phyloP scores from a whole-genome alignment of 2,797 vertebrate genomes.

The Bovichtus diacanthus region DNA sequence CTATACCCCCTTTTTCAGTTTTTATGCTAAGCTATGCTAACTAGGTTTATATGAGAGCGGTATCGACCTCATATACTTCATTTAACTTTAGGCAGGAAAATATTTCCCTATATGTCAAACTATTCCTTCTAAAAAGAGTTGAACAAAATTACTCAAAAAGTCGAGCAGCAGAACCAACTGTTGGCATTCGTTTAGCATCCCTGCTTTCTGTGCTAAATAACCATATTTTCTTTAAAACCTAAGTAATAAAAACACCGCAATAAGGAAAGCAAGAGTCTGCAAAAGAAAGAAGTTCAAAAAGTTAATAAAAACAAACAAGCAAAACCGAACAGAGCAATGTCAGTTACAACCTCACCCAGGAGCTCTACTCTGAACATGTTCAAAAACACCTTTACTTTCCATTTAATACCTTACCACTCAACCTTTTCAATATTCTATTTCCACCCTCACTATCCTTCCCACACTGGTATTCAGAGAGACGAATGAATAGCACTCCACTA shows the following conservation, averaged over 20 bases:
- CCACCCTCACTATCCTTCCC: constrained; percentile 13
- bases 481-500: constrained; percentile 10
- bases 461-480: constrained; percentile 21
- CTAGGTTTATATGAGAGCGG: not conserved
- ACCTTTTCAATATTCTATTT: constrained; percentile 36
- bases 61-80: not conserved
- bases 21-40: not conserved
- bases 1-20: not conserved
- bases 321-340: not conserved
- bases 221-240: not conserved
- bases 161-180: not conserved
- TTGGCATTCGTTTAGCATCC: not conserved
- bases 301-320: not conserved
- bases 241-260: not conserved
- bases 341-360: not conserved
- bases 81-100: not conserved
- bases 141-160: not conserved
- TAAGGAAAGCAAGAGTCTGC: not conserved
- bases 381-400: constrained; percentile 13
- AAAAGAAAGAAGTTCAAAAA: not conserved
- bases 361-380: constrained; percentile 13
- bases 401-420: constrained; percentile 16
- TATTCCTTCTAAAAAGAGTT: not conserved
- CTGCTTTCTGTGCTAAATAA: no score
- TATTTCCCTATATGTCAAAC: not conserved